These are phyloP conservation scores for Hipparchia semele DNA, from an alignment of 2,888 invertebrate genomes.

Conservation along the genomic window DNA sequence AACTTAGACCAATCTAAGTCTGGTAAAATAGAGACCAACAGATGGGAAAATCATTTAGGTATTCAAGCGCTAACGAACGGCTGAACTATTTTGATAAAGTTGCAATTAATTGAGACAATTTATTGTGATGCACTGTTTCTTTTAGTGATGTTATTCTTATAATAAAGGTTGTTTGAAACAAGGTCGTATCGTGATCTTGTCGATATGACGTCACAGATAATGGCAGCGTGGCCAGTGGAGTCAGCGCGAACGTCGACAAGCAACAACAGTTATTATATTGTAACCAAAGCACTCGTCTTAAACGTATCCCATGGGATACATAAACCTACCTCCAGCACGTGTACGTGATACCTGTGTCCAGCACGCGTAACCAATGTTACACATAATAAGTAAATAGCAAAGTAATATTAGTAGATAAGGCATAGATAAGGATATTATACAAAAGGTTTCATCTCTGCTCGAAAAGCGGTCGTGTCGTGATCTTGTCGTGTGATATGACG, in stretches of 20 bases:
- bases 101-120: no score
- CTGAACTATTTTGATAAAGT: no score
- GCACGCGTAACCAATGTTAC: slow-evolving; percentile 22
- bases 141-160: no score
- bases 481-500: slow-evolving; percentile 28
- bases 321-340: no score
- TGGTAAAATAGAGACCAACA: no score
- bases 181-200: slow-evolving; percentile 29
- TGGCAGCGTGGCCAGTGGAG: slow-evolving; percentile 45
- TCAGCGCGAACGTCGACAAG: slow-evolving; percentile 52
- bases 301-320: slow-evolving; percentile 38
- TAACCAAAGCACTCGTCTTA: slow-evolving; percentile 51
- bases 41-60: no score
- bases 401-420: neutral
- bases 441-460: neutral
- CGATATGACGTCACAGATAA: slow-evolving; percentile 31
- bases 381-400: neutral
- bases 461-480: slow-evolving; percentile 22
- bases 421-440: neutral
- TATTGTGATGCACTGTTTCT: no score
- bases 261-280: slow-evolving; percentile 52
- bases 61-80: no score
- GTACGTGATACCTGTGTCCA: slow-evolving; percentile 37
- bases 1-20: no score
- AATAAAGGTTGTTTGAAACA: neutral